Conservation (phyloP, 2,888 invertebrate genomes). For the Heliconius ismenius region DNA sequence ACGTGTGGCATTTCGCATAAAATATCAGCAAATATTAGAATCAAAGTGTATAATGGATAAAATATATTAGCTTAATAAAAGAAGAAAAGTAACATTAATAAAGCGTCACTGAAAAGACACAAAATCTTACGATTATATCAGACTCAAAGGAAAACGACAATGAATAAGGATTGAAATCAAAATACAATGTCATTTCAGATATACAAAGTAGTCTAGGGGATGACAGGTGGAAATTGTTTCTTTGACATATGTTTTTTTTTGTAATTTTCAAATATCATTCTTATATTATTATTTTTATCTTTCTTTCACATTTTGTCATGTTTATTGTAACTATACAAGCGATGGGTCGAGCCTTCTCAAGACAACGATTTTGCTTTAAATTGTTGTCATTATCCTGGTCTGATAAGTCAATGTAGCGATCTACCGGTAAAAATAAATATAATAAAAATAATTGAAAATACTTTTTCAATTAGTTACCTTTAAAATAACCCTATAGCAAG, state of each 20-base stretch:
- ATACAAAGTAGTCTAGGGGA: conserved; percentile 44
- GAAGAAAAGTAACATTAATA: conserved; percentile 23
- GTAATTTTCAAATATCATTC: not conserved
- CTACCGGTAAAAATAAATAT: not conserved
- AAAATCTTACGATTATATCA: conserved; percentile 53
- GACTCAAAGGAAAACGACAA: conserved; percentile 51
- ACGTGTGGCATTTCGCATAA: not conserved
- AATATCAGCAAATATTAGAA: conserved; percentile 4
- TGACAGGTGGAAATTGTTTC: not conserved
- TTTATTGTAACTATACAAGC: not conserved
- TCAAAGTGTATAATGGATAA: conserved; percentile 8
- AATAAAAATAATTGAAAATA: not conserved
- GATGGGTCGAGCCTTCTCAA: too few relatives aligned
- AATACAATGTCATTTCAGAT: conserved; percentile 47
- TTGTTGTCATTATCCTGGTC: too few relatives aligned
- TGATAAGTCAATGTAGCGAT: too few relatives aligned
- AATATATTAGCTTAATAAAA: conserved; percentile 3
- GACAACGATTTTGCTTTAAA: too few relatives aligned
- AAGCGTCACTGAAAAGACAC: conserved; percentile 20
- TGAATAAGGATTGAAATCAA: conserved; percentile 54
- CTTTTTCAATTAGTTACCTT: too few relatives aligned
- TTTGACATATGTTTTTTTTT: not conserved
- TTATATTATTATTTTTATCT: not conserved
- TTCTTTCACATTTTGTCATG: not conserved
- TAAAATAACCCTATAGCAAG: not conserved